Evolutionary conservation across 1,140 invertebrate genomes (phyloP), one percentile per base, ranked within the genome.

Genomic region (Zaprionus nigranus): DNA sequence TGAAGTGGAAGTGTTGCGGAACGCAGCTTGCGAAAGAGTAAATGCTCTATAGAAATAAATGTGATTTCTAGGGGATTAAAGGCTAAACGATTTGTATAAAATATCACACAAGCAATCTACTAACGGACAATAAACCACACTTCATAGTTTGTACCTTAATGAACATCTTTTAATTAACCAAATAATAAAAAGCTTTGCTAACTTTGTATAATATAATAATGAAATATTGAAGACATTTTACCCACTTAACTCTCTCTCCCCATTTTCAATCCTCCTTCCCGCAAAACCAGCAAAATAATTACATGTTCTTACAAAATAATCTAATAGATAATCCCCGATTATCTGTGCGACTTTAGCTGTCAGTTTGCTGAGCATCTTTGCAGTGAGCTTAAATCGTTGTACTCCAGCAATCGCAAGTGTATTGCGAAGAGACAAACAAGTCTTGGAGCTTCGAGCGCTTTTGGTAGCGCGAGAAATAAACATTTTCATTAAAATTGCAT

Each of bases 401-500:
- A 75, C 43, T 70, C 60, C 13, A 9, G 20, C 4, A 15, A 49
- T 53, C 57, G 26, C 53, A 30, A 88, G 80, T 11, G 82, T 73
- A 87, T 79, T 74, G 65, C 1, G 34, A 62, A 49, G 61, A 38
- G 36, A 54, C 38, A 71, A 81, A 74, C 81, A 84, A 79, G 84
- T 81, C 75, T 67, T 51, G 78, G 30, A 54, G 64, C 64, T 51
- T 51, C 51, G 67, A 61, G 69, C 77, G 49, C 57, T 68, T 75
- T 81, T 75, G 85, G 84, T 84, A 84, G 84, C 81, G 78, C 68
- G 75, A 76, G 51, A 79, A 79, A 84, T 81, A 81, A 88, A 75
- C 70, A 87, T 88, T 84, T 87, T 81, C 84, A 87, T 84, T 79
- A 88, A 88, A 90, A 81, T 79, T 80, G 46, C 46, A 51, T 51